A percentile compares a stretch with the other conserved stretches of the same genome.
Evolutionary conservation across 2,888 invertebrate species (phyloP).

Genomic region (Stegana nigrithorax): DNA sequence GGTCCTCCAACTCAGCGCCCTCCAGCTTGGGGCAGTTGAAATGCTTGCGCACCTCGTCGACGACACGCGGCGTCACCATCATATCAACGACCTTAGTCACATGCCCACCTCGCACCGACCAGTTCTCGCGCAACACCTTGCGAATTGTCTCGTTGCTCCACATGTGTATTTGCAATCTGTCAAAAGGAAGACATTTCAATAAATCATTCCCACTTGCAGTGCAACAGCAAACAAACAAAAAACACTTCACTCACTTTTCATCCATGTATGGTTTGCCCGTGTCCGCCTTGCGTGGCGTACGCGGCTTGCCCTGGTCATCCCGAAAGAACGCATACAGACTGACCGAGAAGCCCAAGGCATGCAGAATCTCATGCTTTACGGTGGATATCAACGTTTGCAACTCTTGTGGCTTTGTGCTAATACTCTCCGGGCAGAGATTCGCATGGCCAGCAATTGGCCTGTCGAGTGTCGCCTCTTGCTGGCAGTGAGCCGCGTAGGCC

Average conservation of each 20-base stretch:
- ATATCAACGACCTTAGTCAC: constrained; percentile 83
- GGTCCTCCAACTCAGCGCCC: constrained; percentile 98
- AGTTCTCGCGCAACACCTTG: constrained; percentile 76
- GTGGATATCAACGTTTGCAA: constrained; percentile 92
- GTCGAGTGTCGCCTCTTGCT: constrained; percentile 93
- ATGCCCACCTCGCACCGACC: constrained; percentile 84
- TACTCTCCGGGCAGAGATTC: constrained; percentile 95
- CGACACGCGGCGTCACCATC: constrained; percentile 92
- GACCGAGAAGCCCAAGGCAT: constrained; percentile 97
- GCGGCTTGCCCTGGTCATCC: constrained; percentile 88
- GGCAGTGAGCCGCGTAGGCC: constrained; percentile 98
- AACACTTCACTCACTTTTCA: constrained; percentile 76
- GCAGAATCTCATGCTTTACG: constrained; percentile 98
- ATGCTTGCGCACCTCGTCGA: constrained; percentile 85
- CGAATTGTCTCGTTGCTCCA: constrained; percentile 93
- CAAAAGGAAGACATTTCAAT: constrained; percentile 14
- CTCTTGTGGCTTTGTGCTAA: constrained; percentile 91
- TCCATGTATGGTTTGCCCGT: constrained; percentile 91
- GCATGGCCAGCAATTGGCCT: constrained; percentile 99
- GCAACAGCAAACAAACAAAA: constrained; percentile 6
- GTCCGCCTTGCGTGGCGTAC: constrained; percentile 82
- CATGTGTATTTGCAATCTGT: constrained; percentile 88
- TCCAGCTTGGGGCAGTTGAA: constrained; percentile 89
- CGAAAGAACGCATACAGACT: constrained; percentile 94
- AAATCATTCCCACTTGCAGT: background rate